Conservation (phyloP, 2,797 vertebrate species). For the Ctenopoma kingsleyae region DNA sequence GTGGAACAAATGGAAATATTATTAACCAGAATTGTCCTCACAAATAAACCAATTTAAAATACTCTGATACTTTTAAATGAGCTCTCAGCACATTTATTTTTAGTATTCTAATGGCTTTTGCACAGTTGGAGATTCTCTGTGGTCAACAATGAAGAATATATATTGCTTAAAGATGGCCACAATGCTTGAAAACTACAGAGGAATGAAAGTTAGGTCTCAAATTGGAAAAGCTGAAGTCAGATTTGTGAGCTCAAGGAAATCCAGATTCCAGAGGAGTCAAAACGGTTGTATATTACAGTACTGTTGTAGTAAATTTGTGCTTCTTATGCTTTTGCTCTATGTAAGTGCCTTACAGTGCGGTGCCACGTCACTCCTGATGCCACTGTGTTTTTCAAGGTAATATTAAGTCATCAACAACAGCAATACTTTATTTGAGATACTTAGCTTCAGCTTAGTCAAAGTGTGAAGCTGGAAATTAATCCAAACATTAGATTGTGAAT, state of each 20-base stretch:
- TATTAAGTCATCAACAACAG: not conserved
- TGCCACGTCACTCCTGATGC: not conserved
- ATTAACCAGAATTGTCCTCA: slow-evolving; percentile 30
- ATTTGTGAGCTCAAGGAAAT: not conserved
- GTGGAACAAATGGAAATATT: slow-evolving; percentile 34
- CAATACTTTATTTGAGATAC: not conserved
- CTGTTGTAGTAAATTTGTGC: not conserved
- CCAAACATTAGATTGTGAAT: slow-evolving; percentile 11
- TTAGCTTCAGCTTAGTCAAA: slow-evolving; percentile 1
- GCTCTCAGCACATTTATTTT: slow-evolving; percentile 50
- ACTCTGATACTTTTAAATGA: slow-evolving; percentile 19
- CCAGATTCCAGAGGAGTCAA: no score
- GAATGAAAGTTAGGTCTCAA: not conserved
- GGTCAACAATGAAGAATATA: no score
- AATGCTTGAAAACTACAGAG: not conserved
- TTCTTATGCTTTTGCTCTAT: not conserved
- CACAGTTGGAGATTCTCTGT: not conserved
- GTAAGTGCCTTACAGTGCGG: no score
- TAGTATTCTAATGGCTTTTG: slow-evolving; percentile 17
- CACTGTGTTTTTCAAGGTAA: not conserved
- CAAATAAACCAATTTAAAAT: slow-evolving; percentile 52
- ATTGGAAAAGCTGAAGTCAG: not conserved
- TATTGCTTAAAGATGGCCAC: no score
- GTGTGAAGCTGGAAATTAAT: slow-evolving; percentile 21
- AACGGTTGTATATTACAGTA: no score